Evolutionary conservation across 2,888 invertebrate species (phyloP).

Genomic region (Agonopterix arenella): DNA sequence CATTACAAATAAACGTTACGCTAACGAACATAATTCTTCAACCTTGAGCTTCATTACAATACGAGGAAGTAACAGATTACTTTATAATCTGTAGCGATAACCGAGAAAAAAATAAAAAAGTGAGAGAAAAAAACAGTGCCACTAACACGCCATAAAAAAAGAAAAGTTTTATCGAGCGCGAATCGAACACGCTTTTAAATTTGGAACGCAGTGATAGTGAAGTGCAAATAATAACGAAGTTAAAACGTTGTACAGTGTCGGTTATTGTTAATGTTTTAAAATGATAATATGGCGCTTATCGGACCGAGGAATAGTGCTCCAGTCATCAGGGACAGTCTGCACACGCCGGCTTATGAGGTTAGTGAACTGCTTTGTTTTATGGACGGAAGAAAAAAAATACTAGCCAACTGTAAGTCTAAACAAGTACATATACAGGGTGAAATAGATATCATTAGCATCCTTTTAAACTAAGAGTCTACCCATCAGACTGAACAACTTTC

Average conservation of each 20-base stretch:
- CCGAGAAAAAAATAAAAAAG: no score
- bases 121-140: no score
- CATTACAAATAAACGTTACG: constrained; percentile 4
- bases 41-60: constrained; percentile 10
- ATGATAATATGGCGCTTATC: constrained; percentile 71
- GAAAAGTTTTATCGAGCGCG: no score
- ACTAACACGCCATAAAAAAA: no score
- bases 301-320: constrained; percentile 80
- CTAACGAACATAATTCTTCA: constrained; percentile 10
- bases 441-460: no score
- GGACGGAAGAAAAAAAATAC: no score
- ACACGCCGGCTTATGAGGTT: constrained; percentile 82
- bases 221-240: not conserved
- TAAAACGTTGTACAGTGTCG: not conserved
- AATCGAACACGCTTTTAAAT: not conserved
- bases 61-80: not conserved
- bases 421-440: no score
- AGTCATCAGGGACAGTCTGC: constrained; percentile 80
- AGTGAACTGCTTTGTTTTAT: constrained; percentile 22
- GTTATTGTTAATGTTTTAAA: constrained; percentile 33
- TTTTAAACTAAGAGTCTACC: no score
- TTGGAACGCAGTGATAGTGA: constrained; percentile 11
- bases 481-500: no score
- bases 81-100: no score
- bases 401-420: no score